Base-by-base conservation (phyloP, 2,888 invertebrate genomes). In the Clitarchus hookeri region DNA sequence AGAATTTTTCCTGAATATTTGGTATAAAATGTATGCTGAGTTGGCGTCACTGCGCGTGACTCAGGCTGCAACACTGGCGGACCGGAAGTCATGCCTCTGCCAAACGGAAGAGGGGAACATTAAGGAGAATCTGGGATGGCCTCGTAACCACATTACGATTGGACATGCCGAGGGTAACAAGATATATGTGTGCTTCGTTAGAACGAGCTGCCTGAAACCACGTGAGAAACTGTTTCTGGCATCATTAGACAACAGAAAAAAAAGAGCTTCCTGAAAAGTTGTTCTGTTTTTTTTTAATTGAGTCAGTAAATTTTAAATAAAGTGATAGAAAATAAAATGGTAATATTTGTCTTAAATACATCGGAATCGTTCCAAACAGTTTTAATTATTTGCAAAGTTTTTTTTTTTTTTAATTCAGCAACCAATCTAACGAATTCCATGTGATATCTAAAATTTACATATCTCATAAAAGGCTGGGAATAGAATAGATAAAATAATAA, bases 21-120 rank as follows among this genome's bases (percentile, higher is more conserved):
- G 23, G 19, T 16, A 9, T 23, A n/a, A n/a, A 65, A 23, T n/a
- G 19, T 65, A 0, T 65, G 65, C 65, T 65, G 23, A 65, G 65
- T 65, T 65, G 65, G 65, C 65, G n/a, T 65, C 65, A 65, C 65
- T 65, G 65, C 19, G 65, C n/a, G 65, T 65, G 65, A 65, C 65
- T 65, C 65, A 65, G 65, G 8, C 8, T 65, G 65, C 65, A 65
- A 65, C n/a, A 2, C 23, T 23, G 65, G 65, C 23, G 65, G n/a
- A 65, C 65, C 65, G 65, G 65, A 65, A 65, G 65, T n/a, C 65
- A 23, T 65, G 65, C 65, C 65, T 65, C 65, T 65, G 16, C 65
- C 23, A 19, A 65, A 6, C 65, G 65, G 65, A 65, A 65, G 65
- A 65, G n/a, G 65, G 65, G 65, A 65, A 65, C 65, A 65, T 23